Evolutionary conservation across 2,888 invertebrate genomes (phyloP), one percentile per base, ranked within the genome.

Genomic region (Pollenia angustigena): DNA sequence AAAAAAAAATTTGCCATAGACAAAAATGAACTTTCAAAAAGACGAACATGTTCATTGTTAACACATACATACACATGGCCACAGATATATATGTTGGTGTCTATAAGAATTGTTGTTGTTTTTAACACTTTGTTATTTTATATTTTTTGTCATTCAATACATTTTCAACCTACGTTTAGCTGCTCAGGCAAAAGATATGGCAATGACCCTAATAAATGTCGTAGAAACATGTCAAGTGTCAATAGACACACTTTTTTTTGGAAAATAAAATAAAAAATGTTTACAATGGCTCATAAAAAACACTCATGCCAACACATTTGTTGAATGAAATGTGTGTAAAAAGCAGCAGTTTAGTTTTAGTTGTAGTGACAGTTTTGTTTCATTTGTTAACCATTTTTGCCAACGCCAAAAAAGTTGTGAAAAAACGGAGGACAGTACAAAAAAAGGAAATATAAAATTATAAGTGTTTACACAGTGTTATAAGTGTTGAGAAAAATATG

Each of bases 151-250:
- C 23, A 72, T 71, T 78, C 71, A 50, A 75, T 74, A 79, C 32
- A 52, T 44, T 64, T 66, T 48, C 32, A 32, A 50, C 16, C 9
- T 40, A 76, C 66, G 44, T 58, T 81, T 18, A 50, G 75, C 52
- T 62, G 52, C 66, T 83, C 32, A 72, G 58, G 44, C 58, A 78
- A 32, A 81, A 72, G 83, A 81, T 83, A 84, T 84, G 84, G 48
- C 86, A 87, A 78, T 87, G 81, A 87, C 86, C 86, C 83, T 84
- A 87, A 87, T 87, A 87, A 87, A 83, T 84, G 86, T 87, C 81
- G 60, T 87, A 54, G 80, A 76, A 84, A 78, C 86, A 87, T 84
- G 83, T 83, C 86, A 87, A 83, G 84, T 87, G 86, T 84, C 86
- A 87, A 87, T 87, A 87, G 86, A 87, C 83, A 83, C 76, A 74